Evolutionary conservation across 2,113 vertebrate genomes (phyloP), one percentile per base, ranked within the genome.

Genomic region (Pao palembangensis): DNA sequence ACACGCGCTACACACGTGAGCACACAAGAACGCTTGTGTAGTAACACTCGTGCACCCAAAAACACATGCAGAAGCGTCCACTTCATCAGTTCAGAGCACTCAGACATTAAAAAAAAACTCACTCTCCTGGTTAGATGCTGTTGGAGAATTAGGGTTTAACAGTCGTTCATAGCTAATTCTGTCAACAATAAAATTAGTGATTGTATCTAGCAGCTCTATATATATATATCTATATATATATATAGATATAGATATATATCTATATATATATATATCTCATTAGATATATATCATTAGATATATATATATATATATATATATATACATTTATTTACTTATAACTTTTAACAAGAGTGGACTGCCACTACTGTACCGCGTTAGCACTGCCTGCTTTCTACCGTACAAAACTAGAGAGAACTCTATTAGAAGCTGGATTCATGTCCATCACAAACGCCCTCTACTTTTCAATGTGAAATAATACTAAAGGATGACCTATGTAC

Each of bases 381-480:
- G 76, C 76, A 68, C 84, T 85, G 83, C 81, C 88, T 85, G 80
- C 91, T 80, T 87, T 87, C 90, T 88, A 92, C 87, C 88, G 81
- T 95, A 96, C 88, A 94, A 97, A 95, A 96, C 95, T 95, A 96
- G 91, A 93, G 91, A 93, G 75, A 93, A 90, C 91, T 96, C 91
- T 90, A 91, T 90, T 82, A 71, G 92, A 94, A 92, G 90, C 90
- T 93, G 90, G 89, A 91, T 81, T 91, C 91, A 89, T 91, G 88
- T 91, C 91, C 91, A 86, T 85, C 84, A 79, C 81, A 72, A 81
- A 92, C 92, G 87, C 91, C 92, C 87, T 94, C 87, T 80, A 94
- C 91, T 95, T 95, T 98, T 97, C 94, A 96, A 95, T 96, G 94
- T 98, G 95, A 98, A 97, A 97, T 94, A 98, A 94, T 96, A 96